Evolutionary conservation across 2,797 vertebrate genomes (phyloP).

Genomic region (Triplophysa bombifrons): DNA sequence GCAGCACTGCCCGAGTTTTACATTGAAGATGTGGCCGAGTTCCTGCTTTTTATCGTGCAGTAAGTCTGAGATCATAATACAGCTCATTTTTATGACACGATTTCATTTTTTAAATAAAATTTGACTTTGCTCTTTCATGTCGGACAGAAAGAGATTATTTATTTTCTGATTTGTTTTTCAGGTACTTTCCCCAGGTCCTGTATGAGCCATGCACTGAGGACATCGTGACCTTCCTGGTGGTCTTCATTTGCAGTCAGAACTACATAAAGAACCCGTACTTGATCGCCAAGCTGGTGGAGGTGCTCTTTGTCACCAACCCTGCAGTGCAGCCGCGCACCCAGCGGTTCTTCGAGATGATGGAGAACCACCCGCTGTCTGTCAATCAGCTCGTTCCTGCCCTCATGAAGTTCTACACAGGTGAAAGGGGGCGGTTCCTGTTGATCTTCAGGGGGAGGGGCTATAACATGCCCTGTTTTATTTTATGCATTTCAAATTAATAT

Average conservation of each 20-base stretch:
- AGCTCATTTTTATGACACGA: not conserved
- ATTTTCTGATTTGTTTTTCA: constrained; percentile 57
- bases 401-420: constrained; percentile 99
- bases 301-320: constrained; percentile 98
- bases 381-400: constrained; percentile 95
- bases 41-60: constrained; percentile 99
- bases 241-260: constrained; percentile 98
- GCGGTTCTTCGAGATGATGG: constrained; percentile 98
- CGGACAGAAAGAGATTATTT: not conserved
- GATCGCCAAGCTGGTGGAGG: constrained; percentile 97
- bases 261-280: constrained; percentile 98
- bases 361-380: constrained; percentile 93
- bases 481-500: not conserved
- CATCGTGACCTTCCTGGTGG: constrained; percentile 94
- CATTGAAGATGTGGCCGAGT: constrained; percentile 98
- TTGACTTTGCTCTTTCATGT: no score
- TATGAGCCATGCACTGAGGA: constrained; percentile 99
- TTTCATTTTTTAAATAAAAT: no score
- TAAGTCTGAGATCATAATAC: constrained; percentile 77
- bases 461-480: not conserved
- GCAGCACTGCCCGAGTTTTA: constrained; percentile 98
- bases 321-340: constrained; percentile 96
- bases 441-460: not conserved
- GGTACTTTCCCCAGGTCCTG: constrained; percentile 98
- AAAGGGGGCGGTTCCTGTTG: constrained; percentile 31